phyloP scores from a whole-genome alignment of 1,140 invertebrate species.

The Ceratina calcarata region DNA sequence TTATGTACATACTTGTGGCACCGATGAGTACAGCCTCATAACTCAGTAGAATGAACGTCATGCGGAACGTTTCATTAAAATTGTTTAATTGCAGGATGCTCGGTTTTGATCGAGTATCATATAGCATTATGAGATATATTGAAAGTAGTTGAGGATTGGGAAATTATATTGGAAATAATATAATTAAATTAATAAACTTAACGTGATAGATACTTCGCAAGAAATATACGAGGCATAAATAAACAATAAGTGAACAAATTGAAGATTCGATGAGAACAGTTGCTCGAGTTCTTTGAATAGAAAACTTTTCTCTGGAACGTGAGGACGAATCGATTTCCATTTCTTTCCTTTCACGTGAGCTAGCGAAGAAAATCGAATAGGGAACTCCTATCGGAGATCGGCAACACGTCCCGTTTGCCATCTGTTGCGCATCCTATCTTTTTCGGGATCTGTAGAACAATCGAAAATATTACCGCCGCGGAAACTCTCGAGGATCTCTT shows the following conservation, averaged over 20 bases:
- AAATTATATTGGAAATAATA: not conserved
- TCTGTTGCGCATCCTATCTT: conserved; percentile 69
- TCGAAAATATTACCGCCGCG: conserved; percentile 9
- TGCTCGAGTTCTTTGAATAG: not conserved
- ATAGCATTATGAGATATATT: not conserved
- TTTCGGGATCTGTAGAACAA: conserved; percentile 27
- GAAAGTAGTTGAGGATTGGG: too few species aligned
- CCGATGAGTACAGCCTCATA: too few species aligned
- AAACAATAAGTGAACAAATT: not conserved
- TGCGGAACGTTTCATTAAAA: too few species aligned
- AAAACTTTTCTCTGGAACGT: not conserved
- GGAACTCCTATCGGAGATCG: conserved; percentile 51
- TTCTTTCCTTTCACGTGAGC: not conserved
- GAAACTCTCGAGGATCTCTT: not conserved
- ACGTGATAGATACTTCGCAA: too few species aligned
- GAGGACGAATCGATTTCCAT: not conserved
- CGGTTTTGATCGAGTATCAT: not conserved
- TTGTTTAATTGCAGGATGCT: too few species aligned
- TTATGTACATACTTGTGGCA: not conserved
- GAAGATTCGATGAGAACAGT: not conserved
- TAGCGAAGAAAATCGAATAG: conserved; percentile 11
- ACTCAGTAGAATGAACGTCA: too few species aligned
- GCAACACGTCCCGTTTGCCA: conserved; percentile 64
- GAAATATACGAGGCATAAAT: too few species aligned
- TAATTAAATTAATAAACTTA: not conserved